Evolutionary conservation across 2,888 invertebrate species (phyloP).

Genomic region (Drosophila siamana): DNA sequence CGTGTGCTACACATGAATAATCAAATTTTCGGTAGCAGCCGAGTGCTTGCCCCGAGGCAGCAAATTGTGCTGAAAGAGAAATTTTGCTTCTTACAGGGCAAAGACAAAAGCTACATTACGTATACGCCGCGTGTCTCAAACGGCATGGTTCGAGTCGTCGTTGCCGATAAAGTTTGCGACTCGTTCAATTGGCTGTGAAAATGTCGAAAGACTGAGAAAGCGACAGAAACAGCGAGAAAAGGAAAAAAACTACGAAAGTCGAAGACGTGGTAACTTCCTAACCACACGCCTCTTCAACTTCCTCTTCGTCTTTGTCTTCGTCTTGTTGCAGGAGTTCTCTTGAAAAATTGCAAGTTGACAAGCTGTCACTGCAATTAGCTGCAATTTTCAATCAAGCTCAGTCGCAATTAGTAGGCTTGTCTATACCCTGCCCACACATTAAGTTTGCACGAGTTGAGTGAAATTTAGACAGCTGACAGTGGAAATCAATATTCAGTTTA

Average conservation of each 20-base stretch:
- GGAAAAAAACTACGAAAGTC: neutral
- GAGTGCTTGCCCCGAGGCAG: conserved; percentile 23
- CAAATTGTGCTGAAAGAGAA: conserved; percentile 40
- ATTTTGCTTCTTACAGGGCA: conserved; percentile 12
- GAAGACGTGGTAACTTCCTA: neutral
- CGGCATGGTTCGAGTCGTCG: conserved; percentile 22
- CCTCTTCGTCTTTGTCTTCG: conserved; percentile 1
- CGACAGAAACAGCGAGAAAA: neutral
- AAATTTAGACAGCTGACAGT: neutral
- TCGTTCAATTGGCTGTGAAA: conserved; percentile 70
- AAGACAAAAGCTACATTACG: conserved; percentile 47
- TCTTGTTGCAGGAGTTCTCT: neutral
- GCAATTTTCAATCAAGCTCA: conserved; percentile 53
- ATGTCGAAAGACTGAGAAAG: conserved; percentile 27
- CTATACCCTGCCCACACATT: conserved; percentile 16
- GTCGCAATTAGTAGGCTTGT: neutral
- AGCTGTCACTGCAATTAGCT: conserved; percentile 52
- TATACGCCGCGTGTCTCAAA: conserved; percentile 50
- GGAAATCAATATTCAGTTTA: too few species aligned
- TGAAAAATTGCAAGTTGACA: conserved; percentile 31
- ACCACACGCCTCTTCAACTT: neutral
- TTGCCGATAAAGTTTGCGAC: conserved; percentile 45
- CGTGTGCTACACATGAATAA: conserved; percentile 60
- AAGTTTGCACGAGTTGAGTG: neutral
- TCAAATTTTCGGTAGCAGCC: conserved; percentile 51